Base-by-base conservation (phyloP, 2,888 invertebrate species). In the Amiota mariae region DNA sequence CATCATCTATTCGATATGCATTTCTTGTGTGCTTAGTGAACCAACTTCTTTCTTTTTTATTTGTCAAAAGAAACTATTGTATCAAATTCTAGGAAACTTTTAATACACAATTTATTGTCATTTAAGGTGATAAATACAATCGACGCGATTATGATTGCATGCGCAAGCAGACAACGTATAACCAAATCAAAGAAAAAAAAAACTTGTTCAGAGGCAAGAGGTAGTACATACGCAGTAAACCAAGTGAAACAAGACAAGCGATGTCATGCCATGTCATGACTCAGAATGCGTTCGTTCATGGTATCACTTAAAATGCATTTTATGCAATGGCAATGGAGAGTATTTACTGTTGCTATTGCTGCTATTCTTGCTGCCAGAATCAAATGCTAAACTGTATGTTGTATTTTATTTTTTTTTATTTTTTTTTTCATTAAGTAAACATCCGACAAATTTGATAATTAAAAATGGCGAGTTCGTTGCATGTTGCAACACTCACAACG, bases 31-130 rank as follows among this genome's bases (percentile, higher is more conserved):
- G 4, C 6, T 36, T 36, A 36, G 36, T 6, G 36, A 2, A 36
- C 36, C 36, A 36, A 36, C 36, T 36, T 36, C 36, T 36, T 36
- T 36, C 0, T 36, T 4, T 36, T 36, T 36, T 36, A 6, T 36
- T 36, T 76, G 78, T 73, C 79, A 78, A 48, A 11, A 18, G 18
- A 57, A 57, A 36, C 36, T 6, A 36, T 36, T 36, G 36, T 6
- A 36, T 57, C 57, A 47, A 73, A 76, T 86, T 87, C 87, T 85
- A 80, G 80, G 85, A 86, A 86, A 82, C 81, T 85, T 84, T 86
- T 82, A 86, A 85, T 79, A 76, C 79, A 84, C 84, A 85, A 88
- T 88, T 88, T 88, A 88, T 87, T 86, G 81, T 82, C 87, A 86
- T 88, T 88, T 87, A 87, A 80, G 80, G 81, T 82, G 83, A 86